Evolutionary conservation across 2,888 invertebrate species (phyloP).

Genomic region (Cephus pygmeus): DNA sequence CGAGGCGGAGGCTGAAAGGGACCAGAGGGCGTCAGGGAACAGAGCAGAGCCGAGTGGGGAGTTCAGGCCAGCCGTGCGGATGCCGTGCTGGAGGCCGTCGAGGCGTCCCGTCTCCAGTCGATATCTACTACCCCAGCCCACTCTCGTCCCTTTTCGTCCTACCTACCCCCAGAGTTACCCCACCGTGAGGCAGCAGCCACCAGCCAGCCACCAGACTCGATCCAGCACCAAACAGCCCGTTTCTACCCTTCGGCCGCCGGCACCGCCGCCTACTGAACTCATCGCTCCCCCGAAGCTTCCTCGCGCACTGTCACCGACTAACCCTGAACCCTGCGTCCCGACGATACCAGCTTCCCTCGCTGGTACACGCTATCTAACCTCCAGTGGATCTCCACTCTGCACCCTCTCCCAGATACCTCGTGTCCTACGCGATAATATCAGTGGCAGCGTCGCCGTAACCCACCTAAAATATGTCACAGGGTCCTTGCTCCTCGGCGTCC

Average conservation of each 20-base stretch:
- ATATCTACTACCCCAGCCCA: conserved; percentile 35
- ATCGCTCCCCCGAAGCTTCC: not conserved
- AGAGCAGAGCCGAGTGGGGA: conserved; percentile 17
- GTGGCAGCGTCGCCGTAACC: not conserved
- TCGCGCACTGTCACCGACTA: conserved; percentile 6
- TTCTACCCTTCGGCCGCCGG: conserved; percentile 24
- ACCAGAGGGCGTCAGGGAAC: conserved; percentile 13
- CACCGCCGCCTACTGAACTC: not conserved
- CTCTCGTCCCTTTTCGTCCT: conserved; percentile 7
- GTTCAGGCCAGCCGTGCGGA: conserved; percentile 25
- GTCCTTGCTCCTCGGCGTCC: not conserved
- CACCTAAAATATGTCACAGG: not conserved
- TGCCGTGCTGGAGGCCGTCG: not conserved
- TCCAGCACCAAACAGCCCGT: conserved; percentile 14
- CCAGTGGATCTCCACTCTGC: not conserved
- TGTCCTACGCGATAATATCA: not conserved
- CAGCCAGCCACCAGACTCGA: conserved; percentile 9
- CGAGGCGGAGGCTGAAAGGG: conserved; percentile 13
- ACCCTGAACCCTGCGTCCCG: conserved; percentile 5
- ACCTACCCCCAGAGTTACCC: not conserved
- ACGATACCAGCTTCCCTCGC: not conserved
- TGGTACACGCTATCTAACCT: not conserved
- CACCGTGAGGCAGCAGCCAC: not conserved
- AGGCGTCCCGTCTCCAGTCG: conserved; percentile 39
- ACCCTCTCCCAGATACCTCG: not conserved